Conservation (phyloP, 2,888 invertebrate genomes). For the Apamea epomidion region DNA sequence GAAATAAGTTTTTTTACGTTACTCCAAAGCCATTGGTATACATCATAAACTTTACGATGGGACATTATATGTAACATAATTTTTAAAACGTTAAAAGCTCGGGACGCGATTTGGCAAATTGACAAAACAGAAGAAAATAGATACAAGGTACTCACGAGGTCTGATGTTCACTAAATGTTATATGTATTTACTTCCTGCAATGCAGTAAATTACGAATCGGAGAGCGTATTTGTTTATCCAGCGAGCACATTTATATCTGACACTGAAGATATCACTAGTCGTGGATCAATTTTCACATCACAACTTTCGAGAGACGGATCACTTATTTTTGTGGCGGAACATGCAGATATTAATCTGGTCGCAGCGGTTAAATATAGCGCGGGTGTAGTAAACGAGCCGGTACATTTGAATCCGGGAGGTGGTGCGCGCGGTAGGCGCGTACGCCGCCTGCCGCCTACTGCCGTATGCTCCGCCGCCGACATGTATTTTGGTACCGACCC, state of each 20-base stretch:
- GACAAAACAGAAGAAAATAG: constrained; percentile 85
- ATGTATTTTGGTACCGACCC: constrained; percentile 90
- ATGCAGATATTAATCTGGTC: constrained; percentile 87
- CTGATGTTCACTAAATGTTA: constrained; percentile 77
- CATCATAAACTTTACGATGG: constrained; percentile 68
- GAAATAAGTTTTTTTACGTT: constrained; percentile 79
- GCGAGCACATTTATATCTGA: constrained; percentile 75
- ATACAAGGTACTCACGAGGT: constrained; percentile 85
- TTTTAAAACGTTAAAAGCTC: constrained; percentile 73
- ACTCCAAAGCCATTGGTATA: constrained; percentile 64
- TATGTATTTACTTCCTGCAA: constrained; percentile 80
- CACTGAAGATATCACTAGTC: constrained; percentile 75
- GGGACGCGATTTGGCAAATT: constrained; percentile 83
- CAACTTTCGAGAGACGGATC: constrained; percentile 77
- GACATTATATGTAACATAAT: constrained; percentile 69
- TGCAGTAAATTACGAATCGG: constrained; percentile 64
- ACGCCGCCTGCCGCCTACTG: constrained; percentile 89
- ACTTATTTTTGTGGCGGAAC: constrained; percentile 85
- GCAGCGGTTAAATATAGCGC: constrained; percentile 89
- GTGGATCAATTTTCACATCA: constrained; percentile 82
- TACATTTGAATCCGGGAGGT: constrained; percentile 81
- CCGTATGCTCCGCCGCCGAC: constrained; percentile 83
- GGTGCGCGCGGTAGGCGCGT: constrained; percentile 86
- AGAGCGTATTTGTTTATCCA: constrained; percentile 76
- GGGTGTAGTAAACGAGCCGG: constrained; percentile 84